phyloP scores from a whole-genome alignment of 2,113 vertebrate species.

The Cheirogaleus medius region DNA sequence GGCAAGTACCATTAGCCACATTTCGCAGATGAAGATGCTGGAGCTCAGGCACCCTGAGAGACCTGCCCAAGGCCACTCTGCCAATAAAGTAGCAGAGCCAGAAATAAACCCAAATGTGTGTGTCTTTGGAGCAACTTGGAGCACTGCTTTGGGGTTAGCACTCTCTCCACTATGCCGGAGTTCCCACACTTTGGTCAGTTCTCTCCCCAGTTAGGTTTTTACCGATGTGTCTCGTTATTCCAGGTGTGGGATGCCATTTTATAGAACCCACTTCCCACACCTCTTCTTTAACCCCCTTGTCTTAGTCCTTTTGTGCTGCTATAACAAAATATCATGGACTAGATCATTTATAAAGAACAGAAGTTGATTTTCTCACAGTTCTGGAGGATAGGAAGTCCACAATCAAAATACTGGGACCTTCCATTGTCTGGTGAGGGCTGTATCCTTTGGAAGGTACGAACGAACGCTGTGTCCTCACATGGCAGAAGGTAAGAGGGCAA shows the following conservation, averaged over 20 bases:
- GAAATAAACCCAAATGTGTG: neutral
- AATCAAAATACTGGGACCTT: neutral
- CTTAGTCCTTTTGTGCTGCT: neutral
- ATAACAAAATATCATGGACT: neutral
- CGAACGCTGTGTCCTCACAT: rapidly evolving
- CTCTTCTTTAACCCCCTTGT: neutral
- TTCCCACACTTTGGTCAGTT: neutral
- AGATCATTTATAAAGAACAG: neutral
- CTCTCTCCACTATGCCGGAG: rapidly evolving
- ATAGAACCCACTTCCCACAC: neutral
- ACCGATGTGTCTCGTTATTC: neutral
- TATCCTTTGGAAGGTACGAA: neutral
- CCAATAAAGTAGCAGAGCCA: neutral
- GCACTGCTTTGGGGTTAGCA: too few relatives aligned
- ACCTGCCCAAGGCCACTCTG: neutral
- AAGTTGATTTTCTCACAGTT: neutral
- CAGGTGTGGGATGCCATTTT: neutral
- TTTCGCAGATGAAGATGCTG: neutral
- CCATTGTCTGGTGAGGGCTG: neutral
- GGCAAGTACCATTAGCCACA: neutral
- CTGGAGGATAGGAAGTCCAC: neutral
- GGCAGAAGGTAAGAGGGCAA: neutral
- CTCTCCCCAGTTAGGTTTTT: rapidly evolving
- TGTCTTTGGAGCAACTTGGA: neutral
- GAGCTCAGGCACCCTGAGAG: neutral